Evolutionary conservation across 2,888 invertebrate species (phyloP).

Genomic region (Dione vanillae): DNA sequence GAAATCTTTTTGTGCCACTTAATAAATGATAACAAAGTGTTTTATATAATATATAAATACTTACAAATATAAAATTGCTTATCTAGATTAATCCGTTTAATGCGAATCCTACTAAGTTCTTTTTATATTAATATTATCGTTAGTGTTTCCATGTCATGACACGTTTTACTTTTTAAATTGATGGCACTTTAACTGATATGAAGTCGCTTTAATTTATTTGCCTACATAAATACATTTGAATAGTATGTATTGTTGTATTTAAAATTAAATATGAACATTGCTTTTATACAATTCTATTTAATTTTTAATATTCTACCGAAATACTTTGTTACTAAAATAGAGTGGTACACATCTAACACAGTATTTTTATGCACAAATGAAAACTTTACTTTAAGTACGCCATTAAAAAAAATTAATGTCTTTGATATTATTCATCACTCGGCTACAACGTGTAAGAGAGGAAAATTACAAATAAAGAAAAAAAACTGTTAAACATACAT

Average conservation of each 20-base stretch:
- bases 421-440: not conserved
- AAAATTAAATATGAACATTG: not conserved
- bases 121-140: constrained; percentile 22
- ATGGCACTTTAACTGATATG: not conserved
- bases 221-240: not conserved
- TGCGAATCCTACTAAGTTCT: constrained; percentile 28
- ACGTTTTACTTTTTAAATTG: constrained; percentile 7
- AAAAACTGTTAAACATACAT: not conserved
- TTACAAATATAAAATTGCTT: constrained; percentile 2
- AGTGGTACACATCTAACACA: not conserved
- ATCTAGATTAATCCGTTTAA: constrained; percentile 34
- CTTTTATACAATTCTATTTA: not conserved
- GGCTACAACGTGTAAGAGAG: not conserved
- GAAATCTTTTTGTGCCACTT: constrained; percentile 1
- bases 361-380: not conserved
- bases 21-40: not conserved
- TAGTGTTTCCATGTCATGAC: constrained; percentile 13
- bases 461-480: not conserved
- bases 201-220: not conserved
- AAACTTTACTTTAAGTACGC: not conserved
- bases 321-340: no score
- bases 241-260: not conserved
- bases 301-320: not conserved
- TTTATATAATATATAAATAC: not conserved
- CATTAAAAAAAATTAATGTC: not conserved